Evolutionary conservation across 1,140 invertebrate species (phyloP), one percentile per base, ranked within the genome.

Genomic region (Pseudomyrmex concolor): DNA sequence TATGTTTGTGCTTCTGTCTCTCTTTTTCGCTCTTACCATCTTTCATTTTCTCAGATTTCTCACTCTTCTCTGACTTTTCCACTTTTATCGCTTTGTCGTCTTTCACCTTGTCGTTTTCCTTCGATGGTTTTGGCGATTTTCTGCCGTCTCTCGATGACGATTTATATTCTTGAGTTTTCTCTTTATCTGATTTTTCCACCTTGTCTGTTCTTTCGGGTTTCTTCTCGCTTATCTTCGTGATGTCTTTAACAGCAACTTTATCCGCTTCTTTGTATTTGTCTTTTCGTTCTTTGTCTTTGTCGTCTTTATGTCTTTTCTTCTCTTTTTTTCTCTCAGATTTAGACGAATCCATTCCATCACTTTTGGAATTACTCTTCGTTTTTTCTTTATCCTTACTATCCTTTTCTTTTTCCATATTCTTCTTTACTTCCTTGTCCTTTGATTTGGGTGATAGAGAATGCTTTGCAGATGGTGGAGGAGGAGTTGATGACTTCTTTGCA

Each of bases 1-100:
- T 94, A 45, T 95, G 94, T 59, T 95, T 95, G 60, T 95, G 94
- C 70, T 93, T 94, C 19, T 92, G 91, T 25, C 93, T 93, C 12
- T 94, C 93, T 70, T 93, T 93, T 0, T 94, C 93, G 5, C 19
- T 89, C 22, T 90, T 91, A 15, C 83, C 84, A 2, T 92, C 85
- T 63, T 96, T 95, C 34, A 93, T 89, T 86, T 95, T 96, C 59
- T 95, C 94, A 2, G 92, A 91, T 84, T 95, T 95, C 76, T 95
- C 94, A 66, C 89, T 94, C 66, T 93, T 94, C 66, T 90, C 94
- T 68, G 68, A 90, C 90, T 91, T 94, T 83, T 95, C 89, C 64
- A 83, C 92, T 85, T 93, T 94, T 54, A 91, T 90, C 68, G 92
- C 84, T 84, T 94, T 95, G 8, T 93, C 91, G 81, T 95, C 94